Evolutionary conservation across 2,797 vertebrate genomes (phyloP), one percentile per base, ranked within the genome.

Genomic region (Stomatorhinus walkeri): DNA sequence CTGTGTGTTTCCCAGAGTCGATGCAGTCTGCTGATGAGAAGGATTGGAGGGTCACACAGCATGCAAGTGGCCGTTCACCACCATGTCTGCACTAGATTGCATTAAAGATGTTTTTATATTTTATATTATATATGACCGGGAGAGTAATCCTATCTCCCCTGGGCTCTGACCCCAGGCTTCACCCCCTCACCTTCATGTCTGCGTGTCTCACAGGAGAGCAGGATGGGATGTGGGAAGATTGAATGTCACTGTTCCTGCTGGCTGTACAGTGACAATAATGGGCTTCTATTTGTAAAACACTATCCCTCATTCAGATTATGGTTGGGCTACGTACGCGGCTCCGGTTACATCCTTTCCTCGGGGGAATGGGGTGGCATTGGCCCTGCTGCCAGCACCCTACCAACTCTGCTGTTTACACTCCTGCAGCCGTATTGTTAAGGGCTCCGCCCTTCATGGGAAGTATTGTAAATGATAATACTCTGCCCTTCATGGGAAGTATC

Each of bases 241-340:
- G 68, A 72, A 72, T 72, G 14, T 72, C 68, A 72, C 28, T 72
- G 68, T 40, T 72, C 32, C 10, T 72, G 32, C 68, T 72, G 68
- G 12, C 14, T 72, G 28, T 72, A 72, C 68, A 36, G 28, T 72
- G 68, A 72, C 68, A 72, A 72, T 72, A 72, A 72, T 0, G 68
- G 68, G 68, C 68, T 72, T 72, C 68, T 72, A 72, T 72, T 72
- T 72, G 32, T 72, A 72, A 72, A 72, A 72, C 28, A 72, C 68
- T 14, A 72, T 36, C 68, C 28, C 14, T 72, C 32, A 5, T 72
- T 72, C 12, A 36, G 4, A 72, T 36, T 72, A 36, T 72, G 68
- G 12, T 40, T 5, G 12, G 68, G 28, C 68, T 72, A 36, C 1
- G 32, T 40, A 72, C 12, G 4, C 32, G 2, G 14, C 32, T 72